phyloP scores from a whole-genome alignment of 2,113 vertebrate genomes.

The Ciconia stormi region DNA sequence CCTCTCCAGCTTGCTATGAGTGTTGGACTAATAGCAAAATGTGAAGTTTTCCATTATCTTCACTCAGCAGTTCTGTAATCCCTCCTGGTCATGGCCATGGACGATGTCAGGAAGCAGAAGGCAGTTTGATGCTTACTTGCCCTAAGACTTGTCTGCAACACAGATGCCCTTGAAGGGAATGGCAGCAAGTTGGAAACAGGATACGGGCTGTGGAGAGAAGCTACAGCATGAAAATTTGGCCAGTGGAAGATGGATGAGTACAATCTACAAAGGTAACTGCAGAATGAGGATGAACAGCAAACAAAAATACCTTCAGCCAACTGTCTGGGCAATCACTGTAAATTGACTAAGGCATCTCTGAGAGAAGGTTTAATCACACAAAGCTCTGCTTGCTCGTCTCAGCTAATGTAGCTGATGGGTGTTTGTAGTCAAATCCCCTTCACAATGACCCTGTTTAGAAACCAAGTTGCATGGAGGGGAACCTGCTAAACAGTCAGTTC shows the following conservation, averaged over 20 bases:
- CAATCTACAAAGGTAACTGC: neutral
- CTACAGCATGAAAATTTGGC: neutral
- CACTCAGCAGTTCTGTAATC: neutral
- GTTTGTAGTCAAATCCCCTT: neutral
- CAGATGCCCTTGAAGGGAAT: neutral
- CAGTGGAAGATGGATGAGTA: neutral
- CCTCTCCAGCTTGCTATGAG: neutral
- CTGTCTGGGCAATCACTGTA: neutral
- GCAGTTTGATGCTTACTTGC: neutral
- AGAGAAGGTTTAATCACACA: neutral
- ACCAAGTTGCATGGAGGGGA: neutral
- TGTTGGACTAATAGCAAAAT: neutral
- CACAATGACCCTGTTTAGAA: constrained; percentile 10
- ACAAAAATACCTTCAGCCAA: neutral
- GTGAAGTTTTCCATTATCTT: neutral
- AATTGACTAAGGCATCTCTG: neutral
- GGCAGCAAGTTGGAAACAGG: neutral
- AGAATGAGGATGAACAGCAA: neutral
- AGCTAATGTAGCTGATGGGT: neutral
- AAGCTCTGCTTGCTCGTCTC: neutral
- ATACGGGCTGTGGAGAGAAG: neutral
- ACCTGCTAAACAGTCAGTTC: neutral
- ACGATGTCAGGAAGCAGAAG: neutral
- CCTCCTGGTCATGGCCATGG: neutral
- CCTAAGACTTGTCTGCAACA: neutral